Conservation (phyloP, 1,140 invertebrate species). For the Oreohelix idahoensis region DNA sequence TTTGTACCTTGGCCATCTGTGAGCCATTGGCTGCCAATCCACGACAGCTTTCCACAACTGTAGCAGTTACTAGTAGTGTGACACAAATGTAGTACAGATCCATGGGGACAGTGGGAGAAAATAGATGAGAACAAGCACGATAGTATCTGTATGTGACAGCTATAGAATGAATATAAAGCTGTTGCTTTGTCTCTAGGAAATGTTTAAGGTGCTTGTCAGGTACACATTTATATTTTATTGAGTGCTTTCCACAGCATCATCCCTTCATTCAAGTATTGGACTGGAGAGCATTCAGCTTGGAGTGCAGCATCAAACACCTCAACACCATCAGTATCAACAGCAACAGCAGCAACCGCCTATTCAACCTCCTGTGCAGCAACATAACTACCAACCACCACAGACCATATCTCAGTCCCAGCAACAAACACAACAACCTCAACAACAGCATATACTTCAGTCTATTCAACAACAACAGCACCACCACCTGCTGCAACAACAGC, state of each 20-base stretch:
- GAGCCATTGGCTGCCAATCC: no score
- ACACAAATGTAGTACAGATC: no score
- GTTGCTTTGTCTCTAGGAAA: no score
- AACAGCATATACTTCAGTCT: slow-evolving; percentile 22
- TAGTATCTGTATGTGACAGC: no score
- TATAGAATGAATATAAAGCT: no score
- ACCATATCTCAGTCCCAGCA: not conserved
- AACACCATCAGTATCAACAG: slow-evolving; percentile 38
- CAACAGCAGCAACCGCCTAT: slow-evolving; percentile 25
- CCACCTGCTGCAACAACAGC: slow-evolving; percentile 10
- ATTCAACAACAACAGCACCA: slow-evolving; percentile 11
- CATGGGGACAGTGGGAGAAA: no score
- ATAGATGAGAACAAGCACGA: no score
- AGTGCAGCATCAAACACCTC: slow-evolving; percentile 29
- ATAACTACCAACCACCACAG: slow-evolving; percentile 18
- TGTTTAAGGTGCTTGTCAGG: no score
- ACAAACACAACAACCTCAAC: slow-evolving; percentile 3
- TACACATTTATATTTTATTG: no score
- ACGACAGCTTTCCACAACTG: no score
- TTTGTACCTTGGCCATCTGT: no score
- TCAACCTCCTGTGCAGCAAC: slow-evolving; percentile 27
- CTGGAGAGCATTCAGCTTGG: slow-evolving; percentile 12
- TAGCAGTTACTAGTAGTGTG: no score
- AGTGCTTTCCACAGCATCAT: not conserved
- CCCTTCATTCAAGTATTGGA: slow-evolving; percentile 11